Conservation (phyloP, 2,888 invertebrate genomes). For the Hoplodrina ambigua region DNA sequence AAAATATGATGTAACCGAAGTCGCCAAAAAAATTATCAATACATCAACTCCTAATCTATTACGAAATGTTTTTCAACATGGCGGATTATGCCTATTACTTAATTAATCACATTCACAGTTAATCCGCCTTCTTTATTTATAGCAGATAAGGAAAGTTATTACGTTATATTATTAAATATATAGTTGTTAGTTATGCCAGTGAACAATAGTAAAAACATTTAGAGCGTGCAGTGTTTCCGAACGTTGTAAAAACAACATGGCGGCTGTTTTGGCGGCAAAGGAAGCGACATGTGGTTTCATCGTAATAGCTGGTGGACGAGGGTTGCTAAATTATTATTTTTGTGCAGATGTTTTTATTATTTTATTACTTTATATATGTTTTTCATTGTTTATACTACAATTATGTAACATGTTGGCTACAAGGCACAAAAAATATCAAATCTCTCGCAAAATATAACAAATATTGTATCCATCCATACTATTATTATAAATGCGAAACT, state of each 20-base stretch:
- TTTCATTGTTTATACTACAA: too few relatives aligned
- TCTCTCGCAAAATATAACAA: too few relatives aligned
- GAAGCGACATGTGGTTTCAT: slow-evolving; percentile 9
- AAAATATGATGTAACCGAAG: slow-evolving; percentile 42
- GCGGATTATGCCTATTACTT: slow-evolving; percentile 31
- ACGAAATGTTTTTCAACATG: slow-evolving; percentile 39
- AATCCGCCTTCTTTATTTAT: slow-evolving; percentile 23
- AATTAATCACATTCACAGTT: slow-evolving; percentile 41
- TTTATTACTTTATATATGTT: too few relatives aligned
- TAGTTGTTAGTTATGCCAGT: slow-evolving; percentile 40
- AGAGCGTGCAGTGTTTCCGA: slow-evolving; percentile 40
- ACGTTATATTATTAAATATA: slow-evolving; percentile 24
- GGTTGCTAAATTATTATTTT: slow-evolving; percentile 7
- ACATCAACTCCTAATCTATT: slow-evolving; percentile 46
- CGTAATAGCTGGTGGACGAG: not conserved
- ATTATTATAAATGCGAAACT: too few relatives aligned
- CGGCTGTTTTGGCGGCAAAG: slow-evolving; percentile 29
- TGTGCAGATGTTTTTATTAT: not conserved
- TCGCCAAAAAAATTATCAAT: slow-evolving; percentile 25
- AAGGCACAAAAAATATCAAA: too few relatives aligned
- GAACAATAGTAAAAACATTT: slow-evolving; percentile 42
- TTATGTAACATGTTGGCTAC: too few relatives aligned
- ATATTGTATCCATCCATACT: too few relatives aligned
- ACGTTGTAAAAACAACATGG: slow-evolving; percentile 48
- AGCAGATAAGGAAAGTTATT: slow-evolving; percentile 37